Conservation (phyloP, 2,888 invertebrate genomes). For the Nymphalis urticae region DNA sequence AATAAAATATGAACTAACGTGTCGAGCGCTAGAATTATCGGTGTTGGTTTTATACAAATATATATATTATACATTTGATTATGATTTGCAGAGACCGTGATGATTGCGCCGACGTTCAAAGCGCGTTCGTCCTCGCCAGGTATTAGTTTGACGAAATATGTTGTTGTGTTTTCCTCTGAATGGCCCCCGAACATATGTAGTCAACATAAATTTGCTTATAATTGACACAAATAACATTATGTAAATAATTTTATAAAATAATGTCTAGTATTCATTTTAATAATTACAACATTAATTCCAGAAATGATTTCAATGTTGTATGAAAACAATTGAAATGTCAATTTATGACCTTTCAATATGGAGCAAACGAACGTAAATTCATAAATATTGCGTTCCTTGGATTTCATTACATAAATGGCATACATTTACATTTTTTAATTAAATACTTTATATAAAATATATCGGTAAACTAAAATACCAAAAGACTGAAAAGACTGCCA, state of each 20-base stretch:
- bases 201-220: constrained; percentile 17
- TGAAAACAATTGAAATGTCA: neutral
- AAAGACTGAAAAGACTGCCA: constrained; percentile 9
- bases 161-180: constrained; percentile 38
- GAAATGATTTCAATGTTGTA: constrained; percentile 2
- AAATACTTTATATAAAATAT: constrained; percentile 2
- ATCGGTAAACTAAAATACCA: constrained; percentile 16
- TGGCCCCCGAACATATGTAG: constrained; percentile 20
- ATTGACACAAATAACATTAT: neutral
- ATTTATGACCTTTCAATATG: neutral
- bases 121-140: constrained; percentile 89
- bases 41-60: neutral
- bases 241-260: neutral
- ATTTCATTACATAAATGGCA: constrained; percentile 2
- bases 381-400: neutral
- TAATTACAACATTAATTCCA: constrained; percentile 7
- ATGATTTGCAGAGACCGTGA: constrained; percentile 85
- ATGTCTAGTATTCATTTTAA: neutral
- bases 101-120: constrained; percentile 91
- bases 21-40: too few relatives aligned
- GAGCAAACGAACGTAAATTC: neutral
- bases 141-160: constrained; percentile 60
- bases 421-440: neutral
- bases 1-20: too few relatives aligned
- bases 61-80: constrained; percentile 54